A percentile compares a stretch with the other conserved stretches of the same genome.
Conservation (phyloP, 2,888 invertebrate genomes). For the Muschampia plurimacula region DNA sequence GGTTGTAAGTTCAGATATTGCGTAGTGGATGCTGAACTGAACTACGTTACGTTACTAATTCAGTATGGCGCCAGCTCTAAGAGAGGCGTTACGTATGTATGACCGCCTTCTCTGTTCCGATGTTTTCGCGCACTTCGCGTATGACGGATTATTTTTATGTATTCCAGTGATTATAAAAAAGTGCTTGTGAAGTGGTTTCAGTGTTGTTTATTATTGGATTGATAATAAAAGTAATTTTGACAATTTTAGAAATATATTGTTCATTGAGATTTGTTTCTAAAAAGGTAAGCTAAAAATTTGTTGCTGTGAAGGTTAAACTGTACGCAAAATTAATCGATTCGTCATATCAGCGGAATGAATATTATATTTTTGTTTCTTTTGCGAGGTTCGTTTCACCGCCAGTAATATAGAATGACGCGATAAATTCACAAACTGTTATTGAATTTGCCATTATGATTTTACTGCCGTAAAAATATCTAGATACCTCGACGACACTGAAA, state of each 20-base stretch:
- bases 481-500: background rate
- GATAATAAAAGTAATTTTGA: conserved; percentile 3
- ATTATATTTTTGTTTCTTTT: conserved; percentile 11
- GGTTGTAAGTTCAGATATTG: conserved; percentile 25
- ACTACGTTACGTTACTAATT: conserved; percentile 28
- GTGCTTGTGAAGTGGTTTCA: conserved; percentile 29
- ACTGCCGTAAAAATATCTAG: conserved; percentile 6
- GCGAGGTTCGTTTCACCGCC: background rate
- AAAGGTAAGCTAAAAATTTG: conserved; percentile 29
- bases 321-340: conserved; percentile 19
- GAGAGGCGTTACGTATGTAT: conserved; percentile 57
- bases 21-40: conserved; percentile 32
- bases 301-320: conserved; percentile 22
- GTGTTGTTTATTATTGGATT: conserved; percentile 7
- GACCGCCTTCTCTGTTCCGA: conserved; percentile 52
- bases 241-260: background rate
- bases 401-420: background rate
- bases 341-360: background rate
- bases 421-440: conserved; percentile 13
- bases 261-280: conserved; percentile 17
- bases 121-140: conserved; percentile 37
- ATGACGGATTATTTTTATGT: conserved; percentile 35
- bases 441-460: conserved; percentile 14
- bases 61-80: conserved; percentile 70
- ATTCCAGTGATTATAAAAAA: conserved; percentile 27